A percentile compares a stretch with the other conserved stretches of the same genome.
phyloP scores from a whole-genome alignment of 2,888 invertebrate species.

The Caenorhabditis sp. region DNA sequence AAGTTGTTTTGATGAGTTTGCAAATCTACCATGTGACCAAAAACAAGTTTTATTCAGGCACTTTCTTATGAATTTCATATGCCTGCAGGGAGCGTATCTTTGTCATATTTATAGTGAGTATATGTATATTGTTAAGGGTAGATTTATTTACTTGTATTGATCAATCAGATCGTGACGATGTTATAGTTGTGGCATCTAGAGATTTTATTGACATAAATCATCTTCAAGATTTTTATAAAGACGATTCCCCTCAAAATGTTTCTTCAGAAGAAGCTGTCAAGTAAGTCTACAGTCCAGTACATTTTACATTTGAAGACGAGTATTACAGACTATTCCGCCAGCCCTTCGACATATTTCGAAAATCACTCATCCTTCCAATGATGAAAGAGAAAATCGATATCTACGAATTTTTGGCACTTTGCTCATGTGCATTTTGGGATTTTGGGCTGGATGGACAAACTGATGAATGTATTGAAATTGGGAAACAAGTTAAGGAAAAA shows the following conservation, averaged over 20 bases:
- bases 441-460: too few relatives aligned
- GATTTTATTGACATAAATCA: constrained; percentile 34
- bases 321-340: constrained; percentile 29
- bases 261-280: constrained; percentile 14
- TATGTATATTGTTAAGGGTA: too few relatives aligned
- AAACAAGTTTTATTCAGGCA: constrained; percentile 33
- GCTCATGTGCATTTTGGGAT: too few relatives aligned
- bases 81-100: constrained; percentile 27
- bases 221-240: constrained; percentile 12
- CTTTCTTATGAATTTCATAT: constrained; percentile 25
- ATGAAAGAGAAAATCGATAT: too few relatives aligned
- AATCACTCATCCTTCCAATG: constrained; percentile 18
- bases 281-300: constrained; percentile 6
- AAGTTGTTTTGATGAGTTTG: constrained; percentile 35
- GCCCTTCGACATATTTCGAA: constrained; percentile 21
- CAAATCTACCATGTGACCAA: constrained; percentile 21
- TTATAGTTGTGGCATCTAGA: constrained; percentile 20
- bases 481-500: too few relatives aligned
- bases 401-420: too few relatives aligned
- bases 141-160: too few relatives aligned
- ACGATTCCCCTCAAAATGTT: not conserved
- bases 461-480: too few relatives aligned
- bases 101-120: constrained; percentile 24
- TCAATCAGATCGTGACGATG: too few relatives aligned
- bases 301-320: constrained; percentile 1